These are phyloP conservation scores for Chroicocephalus ridibundus DNA, from an alignment of 2,113 vertebrate genomes.

Conservation along the genomic window DNA sequence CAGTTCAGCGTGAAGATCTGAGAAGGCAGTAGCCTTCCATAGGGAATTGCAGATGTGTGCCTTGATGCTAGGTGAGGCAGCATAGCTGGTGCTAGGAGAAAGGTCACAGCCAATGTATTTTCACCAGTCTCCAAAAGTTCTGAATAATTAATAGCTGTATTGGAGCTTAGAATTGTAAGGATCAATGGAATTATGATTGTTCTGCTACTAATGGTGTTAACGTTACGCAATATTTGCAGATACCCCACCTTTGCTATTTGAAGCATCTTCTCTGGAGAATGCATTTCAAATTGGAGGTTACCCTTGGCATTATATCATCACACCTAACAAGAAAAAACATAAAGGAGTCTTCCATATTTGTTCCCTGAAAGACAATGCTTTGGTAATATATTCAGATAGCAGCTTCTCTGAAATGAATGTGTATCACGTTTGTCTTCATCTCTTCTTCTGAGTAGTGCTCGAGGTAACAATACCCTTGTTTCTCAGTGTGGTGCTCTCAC, in stretches of 20 bases:
- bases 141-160: not conserved
- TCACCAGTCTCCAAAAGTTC: not conserved
- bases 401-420: constrained; percentile 31
- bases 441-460: not conserved
- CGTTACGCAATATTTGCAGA: constrained; percentile 73
- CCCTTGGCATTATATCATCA: constrained; percentile 97
- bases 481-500: not conserved
- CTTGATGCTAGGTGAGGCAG: not conserved
- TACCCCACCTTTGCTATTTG: constrained; percentile 87
- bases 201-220: constrained; percentile 52
- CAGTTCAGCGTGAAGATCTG: not conserved
- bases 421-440: not conserved
- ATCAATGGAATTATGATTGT: constrained; percentile 10
- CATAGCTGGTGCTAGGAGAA: not conserved
- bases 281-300: constrained; percentile 93
- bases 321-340: constrained; percentile 88
- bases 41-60: not conserved
- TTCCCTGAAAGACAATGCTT: constrained; percentile 83
- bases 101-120: not conserved
- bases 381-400: constrained; percentile 79
- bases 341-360: constrained; percentile 91
- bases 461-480: not conserved
- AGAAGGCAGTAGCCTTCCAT: not conserved
- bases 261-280: constrained; percentile 87
- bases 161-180: constrained; percentile 4